Conservation (phyloP, 2,113 vertebrate species). For the Pterophyllum scalare region DNA sequence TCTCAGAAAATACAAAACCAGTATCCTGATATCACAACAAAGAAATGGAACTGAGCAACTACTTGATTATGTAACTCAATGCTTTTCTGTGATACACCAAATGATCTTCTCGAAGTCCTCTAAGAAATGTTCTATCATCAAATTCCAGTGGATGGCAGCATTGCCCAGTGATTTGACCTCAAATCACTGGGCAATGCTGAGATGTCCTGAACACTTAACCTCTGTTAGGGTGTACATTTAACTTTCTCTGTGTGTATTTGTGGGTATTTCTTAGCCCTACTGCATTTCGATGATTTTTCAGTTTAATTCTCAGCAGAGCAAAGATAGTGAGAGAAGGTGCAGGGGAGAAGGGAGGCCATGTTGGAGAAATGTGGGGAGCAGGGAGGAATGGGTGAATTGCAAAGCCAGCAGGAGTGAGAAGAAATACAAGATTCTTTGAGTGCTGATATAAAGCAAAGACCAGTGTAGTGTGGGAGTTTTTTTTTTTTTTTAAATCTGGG, state of each 20-base stretch:
- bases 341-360: neutral
- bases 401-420: neutral
- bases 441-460: neutral
- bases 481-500: neutral
- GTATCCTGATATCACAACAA: neutral
- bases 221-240: neutral
- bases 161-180: neutral
- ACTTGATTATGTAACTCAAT: neutral
- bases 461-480: neutral
- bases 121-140: neutral
- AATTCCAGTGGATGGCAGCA: slow-evolving; percentile 56
- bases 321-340: neutral
- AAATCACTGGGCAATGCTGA: neutral
- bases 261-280: neutral
- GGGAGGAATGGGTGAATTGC: neutral
- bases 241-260: neutral
- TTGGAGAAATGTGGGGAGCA: neutral
- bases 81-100: neutral
- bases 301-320: slow-evolving; percentile 12
- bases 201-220: neutral
- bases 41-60: neutral
- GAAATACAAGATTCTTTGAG: neutral
- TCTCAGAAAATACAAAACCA: neutral
- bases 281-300: slow-evolving; percentile 9
- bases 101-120: neutral